Evolutionary conservation across 1,140 invertebrate species (phyloP), one percentile per base, ranked within the genome.

Genomic region (Drosophila murphyi): DNA sequence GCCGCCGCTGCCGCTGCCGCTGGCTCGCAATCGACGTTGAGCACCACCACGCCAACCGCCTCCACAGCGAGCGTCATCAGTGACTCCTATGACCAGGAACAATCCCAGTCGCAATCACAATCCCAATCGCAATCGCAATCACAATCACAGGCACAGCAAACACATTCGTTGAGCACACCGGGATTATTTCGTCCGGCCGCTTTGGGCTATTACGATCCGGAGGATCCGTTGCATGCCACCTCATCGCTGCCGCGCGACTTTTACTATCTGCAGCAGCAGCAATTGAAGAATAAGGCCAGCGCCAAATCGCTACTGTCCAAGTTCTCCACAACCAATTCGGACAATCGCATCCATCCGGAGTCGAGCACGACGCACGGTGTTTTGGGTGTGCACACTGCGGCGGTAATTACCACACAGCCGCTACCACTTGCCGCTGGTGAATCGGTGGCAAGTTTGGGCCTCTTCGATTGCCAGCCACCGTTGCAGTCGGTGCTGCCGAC

Each of bases 261-360:
- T 35, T 92, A 92, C 51, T 92, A 91, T 51, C 69, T 92, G 69
- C 91, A 92, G 52, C 91, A 92, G 62, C 91, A 92, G 64, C 87
- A 92, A 54, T 67, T 91, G 8, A 92, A 91, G 60, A 92, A 92
- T 31, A 92, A 92, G 62, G 80, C 69, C 50, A 92, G 90, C 45
- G 79, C 87, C 0, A 65, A 72, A 4, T 91, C 88, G 2, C 37
- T 92, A 7, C 74, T 92, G 29, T 92, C 91, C 12, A 92, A 92
- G 45, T 92, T 92, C 55, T 89, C 83, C 2, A 67, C 86, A 0
- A 91, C 88, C 3, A 87, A 85, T 8, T 92, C 91, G 1, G 91
- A 92, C 39, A 92, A 92, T 76, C 91, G 91, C 55, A 92, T 92
- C 2, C 83, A 92, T 67, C 91, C 91, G 3, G 91, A 92, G 69